Percentiles rank a stretch among this genome's conserved stretches.
These are phyloP conservation scores for Drosophila vallismaia DNA, from an alignment of 2,888 invertebrate species.

Conservation along the genomic window DNA sequence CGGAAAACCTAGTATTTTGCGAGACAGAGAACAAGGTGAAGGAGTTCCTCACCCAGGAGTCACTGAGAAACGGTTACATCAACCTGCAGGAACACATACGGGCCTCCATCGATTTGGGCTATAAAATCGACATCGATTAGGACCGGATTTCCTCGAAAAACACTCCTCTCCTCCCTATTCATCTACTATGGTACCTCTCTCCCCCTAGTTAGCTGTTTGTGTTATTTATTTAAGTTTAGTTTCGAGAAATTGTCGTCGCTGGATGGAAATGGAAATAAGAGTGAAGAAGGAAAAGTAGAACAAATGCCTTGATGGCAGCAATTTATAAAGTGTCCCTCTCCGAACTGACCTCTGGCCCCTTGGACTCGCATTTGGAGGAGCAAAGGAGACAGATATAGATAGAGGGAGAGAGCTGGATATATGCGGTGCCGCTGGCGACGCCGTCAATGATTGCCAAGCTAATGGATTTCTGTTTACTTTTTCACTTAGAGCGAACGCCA, in stretches of 20 bases:
- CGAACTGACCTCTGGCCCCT: conserved; percentile 45
- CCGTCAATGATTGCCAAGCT: conserved; percentile 81
- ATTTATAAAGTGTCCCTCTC: conserved; percentile 70
- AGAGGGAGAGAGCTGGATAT: conserved; percentile 11
- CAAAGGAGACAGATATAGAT: conserved; percentile 1
- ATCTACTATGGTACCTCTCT: conserved; percentile 10
- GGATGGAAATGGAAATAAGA: conserved; percentile 42
- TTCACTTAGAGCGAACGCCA: conserved; percentile 71
- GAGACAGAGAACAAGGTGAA: conserved; percentile 77
- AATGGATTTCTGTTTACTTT: conserved; percentile 83
- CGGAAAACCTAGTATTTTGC: conserved; percentile 82
- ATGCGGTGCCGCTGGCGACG: conserved; percentile 56
- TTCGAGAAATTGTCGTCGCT: conserved; percentile 33
- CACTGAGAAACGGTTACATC: conserved; percentile 81
- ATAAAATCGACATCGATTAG: conserved; percentile 82
- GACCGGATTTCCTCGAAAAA: not conserved
- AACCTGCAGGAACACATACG: conserved; percentile 82
- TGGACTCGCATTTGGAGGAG: conserved; percentile 19
- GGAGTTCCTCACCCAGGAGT: conserved; percentile 82
- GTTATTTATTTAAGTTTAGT: conserved; percentile 61
- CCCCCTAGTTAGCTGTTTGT: conserved; percentile 46
- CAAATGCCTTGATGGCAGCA: conserved; percentile 74
- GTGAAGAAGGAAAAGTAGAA: conserved; percentile 49
- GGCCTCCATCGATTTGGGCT: conserved; percentile 83
- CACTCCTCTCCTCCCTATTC: not conserved